Base-by-base conservation (phyloP, 2,113 vertebrate species). In the Trichomycterus rosablanca region DNA sequence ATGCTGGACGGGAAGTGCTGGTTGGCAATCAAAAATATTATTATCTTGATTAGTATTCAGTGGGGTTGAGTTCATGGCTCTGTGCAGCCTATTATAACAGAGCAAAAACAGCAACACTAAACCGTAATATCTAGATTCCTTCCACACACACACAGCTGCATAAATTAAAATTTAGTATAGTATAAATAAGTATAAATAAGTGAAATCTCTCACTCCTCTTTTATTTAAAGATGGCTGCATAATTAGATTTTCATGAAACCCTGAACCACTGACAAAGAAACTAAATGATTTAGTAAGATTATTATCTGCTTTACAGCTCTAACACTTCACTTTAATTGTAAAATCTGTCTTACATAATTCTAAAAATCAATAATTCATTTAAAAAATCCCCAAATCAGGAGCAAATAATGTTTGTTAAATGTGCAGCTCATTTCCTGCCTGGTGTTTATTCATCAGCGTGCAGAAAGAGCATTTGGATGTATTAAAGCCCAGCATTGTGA, bases 401-500 rank as follows among this genome's bases (percentile, higher is more conserved):
- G 34, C 37, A 40, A 34, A 28, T 8, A 45, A 45, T 28, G 6
- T 40, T 24, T 2, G 45, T 49, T 56, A 15, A 11, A 53, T 51
- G 7, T 53, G 22, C 44, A 30, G 51, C 35, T 55, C 30, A 44
- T 50, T 45, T 37, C 16, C 22, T 48, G 12, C 34, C 37, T 37
- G 19, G 22, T 7, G 46, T 50, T 50, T 28, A 73, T 70, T 56
- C 34, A 45, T 64, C 49, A 63, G 46, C 51, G 15, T 26, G 3
- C 1, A 20, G 19, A 22, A 54, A 66, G 50, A 48, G 24, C 5
- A 35, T 44, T 48, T 28, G 12, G 23, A 18, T 51, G 46, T 49
- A 52, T 70, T 52, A 58, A 37, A 34, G 22, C 22, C 30, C 58
- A 54, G 65, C 22, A 40, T 54, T 39, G 40, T 77, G 73, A 73